Percentiles rank a stretch among this genome's conserved stretches.
Evolutionary conservation across 1,140 invertebrate species (phyloP).

Genomic region (Holotrichia oblita): DNA sequence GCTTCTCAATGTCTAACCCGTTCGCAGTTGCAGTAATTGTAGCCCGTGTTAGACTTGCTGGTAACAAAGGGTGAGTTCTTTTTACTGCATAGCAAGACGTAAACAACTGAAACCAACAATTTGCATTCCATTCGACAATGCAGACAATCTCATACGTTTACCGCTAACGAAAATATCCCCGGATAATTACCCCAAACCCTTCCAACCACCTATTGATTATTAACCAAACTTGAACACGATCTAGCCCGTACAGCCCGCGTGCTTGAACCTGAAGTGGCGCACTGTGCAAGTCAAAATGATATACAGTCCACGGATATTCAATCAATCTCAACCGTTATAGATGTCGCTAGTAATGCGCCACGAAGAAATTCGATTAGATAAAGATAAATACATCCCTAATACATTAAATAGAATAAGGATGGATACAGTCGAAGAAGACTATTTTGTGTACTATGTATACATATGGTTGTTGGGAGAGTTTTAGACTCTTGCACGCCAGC

Average conservation of each 20-base stretch:
- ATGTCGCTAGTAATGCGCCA: background rate
- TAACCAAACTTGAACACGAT: background rate
- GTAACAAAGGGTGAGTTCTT: too few relatives aligned
- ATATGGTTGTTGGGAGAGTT: slow-evolving; percentile 10
- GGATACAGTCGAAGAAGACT: background rate
- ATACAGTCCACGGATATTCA: slow-evolving; percentile 21
- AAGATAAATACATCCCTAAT: background rate
- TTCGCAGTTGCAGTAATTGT: too few relatives aligned
- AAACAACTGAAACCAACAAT: too few relatives aligned
- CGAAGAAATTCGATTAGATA: slow-evolving; percentile 29
- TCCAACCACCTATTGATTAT: background rate
- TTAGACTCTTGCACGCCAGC: slow-evolving; percentile 52
- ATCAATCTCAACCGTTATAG: slow-evolving; percentile 7
- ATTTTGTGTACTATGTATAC: background rate
- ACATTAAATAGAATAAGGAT: background rate
- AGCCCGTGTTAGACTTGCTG: too few relatives aligned
- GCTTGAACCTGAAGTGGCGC: slow-evolving; percentile 28
- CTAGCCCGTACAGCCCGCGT: background rate
- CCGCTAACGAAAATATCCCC: background rate
- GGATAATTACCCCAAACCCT: background rate
- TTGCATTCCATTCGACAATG: background rate
- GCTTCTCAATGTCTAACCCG: too few relatives aligned
- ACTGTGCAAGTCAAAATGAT: slow-evolving; percentile 35
- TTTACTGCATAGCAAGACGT: too few relatives aligned
- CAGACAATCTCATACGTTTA: background rate